Base-by-base conservation (phyloP, 2,888 invertebrate species). In the Eupsilia transversa region DNA sequence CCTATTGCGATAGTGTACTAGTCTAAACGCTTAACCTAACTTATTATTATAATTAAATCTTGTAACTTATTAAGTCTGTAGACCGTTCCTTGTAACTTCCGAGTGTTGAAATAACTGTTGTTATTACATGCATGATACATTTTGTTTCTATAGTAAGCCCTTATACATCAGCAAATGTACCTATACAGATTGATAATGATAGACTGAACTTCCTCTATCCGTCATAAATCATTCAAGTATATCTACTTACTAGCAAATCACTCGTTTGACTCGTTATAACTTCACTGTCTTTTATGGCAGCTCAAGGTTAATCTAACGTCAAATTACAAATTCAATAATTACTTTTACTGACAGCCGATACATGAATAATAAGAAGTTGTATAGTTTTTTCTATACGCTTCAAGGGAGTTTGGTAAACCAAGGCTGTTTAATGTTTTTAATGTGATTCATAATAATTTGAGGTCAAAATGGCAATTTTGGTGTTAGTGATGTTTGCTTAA, bases 301-400 rank as follows among this genome's bases (percentile, higher is more conserved):
- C 54, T 46, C 77, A 86, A 80, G 85, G 80, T 67, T 59, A 14
- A 57, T 60, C 66, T 57, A 83, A 79, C 68, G 67, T 77, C 65
- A 72, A 79, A 80, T 81, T 77, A 77, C 17, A 60, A 77, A 76
- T 46, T 78, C 74, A 79, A 79, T 82, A 64, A 79, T 84, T 66
- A 84, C 86, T 81, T 81, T 86, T 79, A 84, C 78, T 76, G 78
- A 81, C 82, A 74, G 71, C 60, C 43, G 52, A 72, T 79, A 66
- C 12, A 72, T 74, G 67, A 70, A 79, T 86, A 86, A 68, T 73
- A 68, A 67, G 65, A 77, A 74, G 61, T 57, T 61, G 76, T 80
- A 64, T 64, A 69, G 65, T 43, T 78, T 85, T 49, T 86, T 80
- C 17, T 12, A 64, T 68, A 38, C 41, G 41, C 67, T 80, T 80